Base-by-base conservation (phyloP, 1,140 invertebrate genomes). In the Eumaeus atala region DNA sequence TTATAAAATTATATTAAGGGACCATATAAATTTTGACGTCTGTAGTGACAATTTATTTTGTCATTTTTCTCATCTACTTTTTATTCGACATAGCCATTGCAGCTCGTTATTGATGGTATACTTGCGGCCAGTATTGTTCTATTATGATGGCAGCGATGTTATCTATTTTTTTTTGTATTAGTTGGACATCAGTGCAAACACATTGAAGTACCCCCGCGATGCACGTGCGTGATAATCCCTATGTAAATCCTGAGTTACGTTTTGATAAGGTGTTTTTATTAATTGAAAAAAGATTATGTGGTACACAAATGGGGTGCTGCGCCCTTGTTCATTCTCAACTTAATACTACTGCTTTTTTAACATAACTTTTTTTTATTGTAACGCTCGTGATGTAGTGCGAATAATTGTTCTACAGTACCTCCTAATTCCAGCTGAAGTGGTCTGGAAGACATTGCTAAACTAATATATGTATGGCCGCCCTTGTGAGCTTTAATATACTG, bases 241-340 rank as follows among this genome's bases (percentile, higher is more conserved):
- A 76, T 72, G 71, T 81, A 77, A 74, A 76, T 44, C 40, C 40
- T 67, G 69, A 61, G 76, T 79, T 72, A 72, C 70, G 72, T 70
- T 80, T 74, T 59, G 78, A 82, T 84, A 84, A 79, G 69, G 78
- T 74, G 70, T 84, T 81, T 70, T 72, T 73, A 77, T 62, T 84
- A 82, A 84, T 84, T 79, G 74, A 84, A 82, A 80, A 84, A 54
- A 74, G 74, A 77, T 81, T 79, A 80, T 59, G 63, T 51, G 59
- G 21, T 28, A 28, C 21, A 28, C 21, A 28, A 28, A 28, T 28
- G 21, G 21, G 21, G 21, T 3, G 21, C 21, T 28, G 21, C 21
- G 21, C 21, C 6, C 21, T 28, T 2, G 21, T 6, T 28, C 21
- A 28, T 3, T 28, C 21, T 28, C 2, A 28, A 28, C 21, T 3